These are phyloP conservation scores for Acipenser oxyrinchus DNA, from an alignment of 2,797 vertebrate genomes.

Conservation along the genomic window DNA sequence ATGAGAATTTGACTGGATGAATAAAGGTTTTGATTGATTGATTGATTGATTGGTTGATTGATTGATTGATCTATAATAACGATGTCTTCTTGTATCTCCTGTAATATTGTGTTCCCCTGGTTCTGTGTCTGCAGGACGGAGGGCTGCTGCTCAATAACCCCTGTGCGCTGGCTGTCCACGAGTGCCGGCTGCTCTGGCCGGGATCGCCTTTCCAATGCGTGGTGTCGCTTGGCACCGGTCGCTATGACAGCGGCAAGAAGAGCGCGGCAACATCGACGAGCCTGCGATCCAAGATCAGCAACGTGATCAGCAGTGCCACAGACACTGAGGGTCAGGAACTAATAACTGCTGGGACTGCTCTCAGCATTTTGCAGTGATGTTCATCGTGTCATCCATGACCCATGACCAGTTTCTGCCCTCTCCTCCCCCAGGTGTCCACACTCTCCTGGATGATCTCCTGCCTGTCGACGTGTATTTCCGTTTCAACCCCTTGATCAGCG, in stretches of 20 bases:
- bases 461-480: constrained; percentile 58
- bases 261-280: constrained; percentile 57
- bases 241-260: constrained; percentile 49
- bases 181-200: constrained; percentile 61
- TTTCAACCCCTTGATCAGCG: constrained; percentile 62
- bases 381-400: too few species aligned
- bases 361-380: too few species aligned
- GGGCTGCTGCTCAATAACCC: constrained; percentile 63
- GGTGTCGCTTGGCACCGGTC: constrained; percentile 59
- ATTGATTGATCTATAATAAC: too few species aligned
- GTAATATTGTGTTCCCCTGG: neutral
- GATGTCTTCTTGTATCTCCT: constrained; percentile 6
- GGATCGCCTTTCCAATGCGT: constrained; percentile 59
- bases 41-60: too few species aligned
- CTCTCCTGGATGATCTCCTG: constrained; percentile 57
- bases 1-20: too few species aligned
- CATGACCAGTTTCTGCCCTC: neutral
- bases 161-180: constrained; percentile 59
- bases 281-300: constrained; percentile 59
- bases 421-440: constrained; percentile 46
- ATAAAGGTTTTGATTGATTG: too few species aligned
- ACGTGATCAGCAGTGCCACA: constrained; percentile 60
- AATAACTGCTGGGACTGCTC: too few species aligned
- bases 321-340: constrained; percentile 53
- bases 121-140: constrained; percentile 43